Evolutionary conservation across 1,140 invertebrate species (phyloP).

Genomic region (Zaprionus davidi): DNA sequence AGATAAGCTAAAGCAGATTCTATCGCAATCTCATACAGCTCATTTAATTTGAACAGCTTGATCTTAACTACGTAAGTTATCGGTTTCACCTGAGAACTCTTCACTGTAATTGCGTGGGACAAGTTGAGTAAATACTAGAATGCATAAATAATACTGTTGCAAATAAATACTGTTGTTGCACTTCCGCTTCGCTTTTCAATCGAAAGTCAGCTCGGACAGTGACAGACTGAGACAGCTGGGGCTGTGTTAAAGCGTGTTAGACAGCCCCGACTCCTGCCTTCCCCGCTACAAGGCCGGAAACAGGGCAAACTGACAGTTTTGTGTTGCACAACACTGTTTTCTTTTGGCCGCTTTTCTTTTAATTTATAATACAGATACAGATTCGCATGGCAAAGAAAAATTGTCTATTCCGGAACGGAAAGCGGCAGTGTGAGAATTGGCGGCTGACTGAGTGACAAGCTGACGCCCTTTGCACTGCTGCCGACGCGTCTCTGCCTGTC

Average conservation of each 20-base stretch:
- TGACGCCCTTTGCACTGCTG: slow-evolving; percentile 59
- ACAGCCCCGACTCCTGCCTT: slow-evolving; percentile 26
- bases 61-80: neutral
- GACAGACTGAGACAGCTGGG: slow-evolving; percentile 51
- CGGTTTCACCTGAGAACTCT: neutral
- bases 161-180: slow-evolving; percentile 64
- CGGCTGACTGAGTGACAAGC: slow-evolving; percentile 66
- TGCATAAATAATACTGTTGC: neutral
- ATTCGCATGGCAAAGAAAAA: slow-evolving; percentile 39
- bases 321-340: slow-evolving; percentile 65
- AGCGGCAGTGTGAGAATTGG: slow-evolving; percentile 25
- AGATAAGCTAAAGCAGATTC: no score
- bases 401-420: slow-evolving; percentile 41
- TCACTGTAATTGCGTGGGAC: slow-evolving; percentile 8
- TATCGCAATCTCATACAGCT: no score
- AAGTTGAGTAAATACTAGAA: slow-evolving; percentile 19
- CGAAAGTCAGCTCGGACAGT: slow-evolving; percentile 45
- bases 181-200: slow-evolving; percentile 55
- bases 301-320: slow-evolving; percentile 67
- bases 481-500: slow-evolving; percentile 13
- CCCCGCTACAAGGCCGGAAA: slow-evolving; percentile 23
- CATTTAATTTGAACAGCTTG: no score
- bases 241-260: slow-evolving; percentile 39
- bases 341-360: slow-evolving; percentile 15
- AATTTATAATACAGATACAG: slow-evolving; percentile 39